These are phyloP conservation scores for Troides oblongomaculatus DNA, from an alignment of 2,888 invertebrate genomes.

Conservation along the genomic window DNA sequence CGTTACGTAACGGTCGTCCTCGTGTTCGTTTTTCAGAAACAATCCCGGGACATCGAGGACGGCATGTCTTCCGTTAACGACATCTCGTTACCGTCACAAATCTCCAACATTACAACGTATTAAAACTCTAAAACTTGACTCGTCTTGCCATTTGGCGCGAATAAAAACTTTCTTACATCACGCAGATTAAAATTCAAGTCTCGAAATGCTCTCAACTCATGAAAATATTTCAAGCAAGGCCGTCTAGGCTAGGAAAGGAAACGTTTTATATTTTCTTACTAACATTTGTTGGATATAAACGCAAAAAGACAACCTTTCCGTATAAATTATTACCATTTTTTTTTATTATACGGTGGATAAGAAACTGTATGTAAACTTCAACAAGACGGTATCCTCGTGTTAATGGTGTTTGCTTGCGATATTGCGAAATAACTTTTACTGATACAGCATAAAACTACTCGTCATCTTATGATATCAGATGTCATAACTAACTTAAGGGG, in stretches of 20 bases:
- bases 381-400: no score
- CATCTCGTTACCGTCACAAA: constrained; percentile 73
- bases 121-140: constrained; percentile 77
- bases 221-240: constrained; percentile 35
- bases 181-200: constrained; percentile 73
- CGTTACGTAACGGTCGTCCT: constrained; percentile 41
- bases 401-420: no score
- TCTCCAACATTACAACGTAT: constrained; percentile 76
- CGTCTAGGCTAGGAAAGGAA: constrained; percentile 25
- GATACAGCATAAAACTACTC: no score
- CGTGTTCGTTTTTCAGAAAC: constrained; percentile 54
- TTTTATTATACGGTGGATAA: no score
- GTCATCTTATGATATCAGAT: no score
- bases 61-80: constrained; percentile 69
- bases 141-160: constrained; percentile 66
- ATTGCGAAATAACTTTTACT: no score
- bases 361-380: no score
- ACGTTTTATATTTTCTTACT: neutral
- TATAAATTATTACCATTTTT: no score
- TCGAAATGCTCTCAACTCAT: constrained; percentile 47
- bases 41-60: constrained; percentile 44
- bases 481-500: no score
- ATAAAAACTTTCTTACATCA: constrained; percentile 77
- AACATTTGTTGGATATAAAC: neutral
- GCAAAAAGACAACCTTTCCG: neutral